phyloP scores from a whole-genome alignment of 2,888 invertebrate species.

The Leptinotarsa juncta region DNA sequence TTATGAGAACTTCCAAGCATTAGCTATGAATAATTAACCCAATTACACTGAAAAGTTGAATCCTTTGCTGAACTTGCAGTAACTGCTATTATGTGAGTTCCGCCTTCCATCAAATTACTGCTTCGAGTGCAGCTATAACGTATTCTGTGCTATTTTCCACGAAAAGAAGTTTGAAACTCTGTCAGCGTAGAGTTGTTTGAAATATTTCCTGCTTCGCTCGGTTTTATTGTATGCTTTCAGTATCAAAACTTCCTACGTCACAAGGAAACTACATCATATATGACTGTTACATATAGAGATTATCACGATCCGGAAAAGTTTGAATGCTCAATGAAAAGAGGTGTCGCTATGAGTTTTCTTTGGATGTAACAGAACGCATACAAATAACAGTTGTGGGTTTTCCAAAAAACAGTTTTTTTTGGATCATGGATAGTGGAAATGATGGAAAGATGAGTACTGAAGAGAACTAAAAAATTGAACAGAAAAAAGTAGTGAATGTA shows the following conservation, averaged over 20 bases:
- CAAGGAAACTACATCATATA: background rate
- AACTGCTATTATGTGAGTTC: background rate
- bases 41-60: background rate
- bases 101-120: background rate
- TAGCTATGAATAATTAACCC: too few relatives aligned
- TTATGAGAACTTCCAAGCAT: too few relatives aligned
- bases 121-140: background rate
- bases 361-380: too few relatives aligned
- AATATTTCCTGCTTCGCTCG: background rate
- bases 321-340: background rate
- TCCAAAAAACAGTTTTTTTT: too few relatives aligned
- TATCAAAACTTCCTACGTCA: background rate
- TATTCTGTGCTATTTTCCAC: background rate
- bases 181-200: background rate
- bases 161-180: conserved; percentile 15
- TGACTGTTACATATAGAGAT: background rate
- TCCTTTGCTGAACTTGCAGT: background rate
- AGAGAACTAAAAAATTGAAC: too few relatives aligned
- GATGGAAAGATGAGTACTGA: too few relatives aligned
- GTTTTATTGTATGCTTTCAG: conserved; percentile 2
- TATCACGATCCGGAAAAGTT: background rate
- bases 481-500: too few relatives aligned
- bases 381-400: too few relatives aligned
- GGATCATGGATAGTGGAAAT: too few relatives aligned
- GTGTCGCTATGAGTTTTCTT: background rate